Evolutionary conservation across 2,888 invertebrate genomes (phyloP), one percentile per base, ranked within the genome.

Genomic region (Cephalotes varians): DNA sequence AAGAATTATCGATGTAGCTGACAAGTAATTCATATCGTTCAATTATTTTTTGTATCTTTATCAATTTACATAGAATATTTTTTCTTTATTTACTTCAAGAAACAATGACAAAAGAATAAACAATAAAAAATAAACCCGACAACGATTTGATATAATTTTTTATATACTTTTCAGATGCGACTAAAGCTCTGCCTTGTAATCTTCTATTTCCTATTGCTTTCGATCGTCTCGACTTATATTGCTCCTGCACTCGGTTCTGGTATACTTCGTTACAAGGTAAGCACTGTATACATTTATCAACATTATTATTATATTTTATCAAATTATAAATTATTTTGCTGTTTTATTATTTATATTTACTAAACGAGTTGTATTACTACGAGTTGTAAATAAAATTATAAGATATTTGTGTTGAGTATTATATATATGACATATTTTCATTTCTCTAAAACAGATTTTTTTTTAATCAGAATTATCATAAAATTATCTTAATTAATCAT

Each of bases 131-230:
- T 40, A 21, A 15, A 28, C 34, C 9, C 25, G 10, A 40, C 25
- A 54, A 40, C 44, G 21, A 72, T 9, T 21, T 69, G 2, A 73
- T 62, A 15, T 56, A 69, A 72, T 77, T 81, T 73, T 28, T 56
- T 28, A 76, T 79, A n/a, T 74, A 58, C 87, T 86, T 92, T 92
- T 84, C 91, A 93, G 92, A 93, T 92, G 93, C 87, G 88, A 85
- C 90, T 88, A 76, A 91, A 90, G 87, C 73, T 84, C 25, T 85
- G 87, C 25, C 71, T 77, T 64, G 81, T 87, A 65, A 72, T 87
- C 34, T 81, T 88, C 64, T 85, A 81, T 83, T 79, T 91, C 76
- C 74, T 89, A 47, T 83, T 91, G 76, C 85, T 92, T 60, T 86
- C 91, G 81, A 86, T 91, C 83, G 87, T 89, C 64, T 87, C 91